phyloP scores from a whole-genome alignment of 2,888 invertebrate genomes.

The Pseudococcus viburni region DNA sequence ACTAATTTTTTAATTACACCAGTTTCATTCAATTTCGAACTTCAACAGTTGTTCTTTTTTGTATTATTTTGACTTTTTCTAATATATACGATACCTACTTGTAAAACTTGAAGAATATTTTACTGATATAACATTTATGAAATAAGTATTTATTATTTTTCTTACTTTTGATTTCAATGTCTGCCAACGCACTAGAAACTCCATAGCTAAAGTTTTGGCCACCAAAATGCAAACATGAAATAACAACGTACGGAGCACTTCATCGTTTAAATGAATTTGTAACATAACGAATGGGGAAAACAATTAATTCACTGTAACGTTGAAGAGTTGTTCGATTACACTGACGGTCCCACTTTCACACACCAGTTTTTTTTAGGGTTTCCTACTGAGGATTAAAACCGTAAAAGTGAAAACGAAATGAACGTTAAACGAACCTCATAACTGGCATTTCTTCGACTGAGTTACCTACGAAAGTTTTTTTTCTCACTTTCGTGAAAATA shows the following conservation, averaged over 20 bases:
- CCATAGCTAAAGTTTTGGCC: conserved; percentile 20
- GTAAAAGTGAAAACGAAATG: background rate
- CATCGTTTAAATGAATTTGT: background rate
- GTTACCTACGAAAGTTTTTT: background rate
- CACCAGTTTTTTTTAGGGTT: background rate
- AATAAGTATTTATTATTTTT: background rate
- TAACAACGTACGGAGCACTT: background rate
- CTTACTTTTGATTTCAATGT: conserved; percentile 16
- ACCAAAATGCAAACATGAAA: conserved; percentile 2
- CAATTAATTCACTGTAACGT: background rate
- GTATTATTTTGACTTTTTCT: no score
- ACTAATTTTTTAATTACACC: no score
- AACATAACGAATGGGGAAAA: background rate
- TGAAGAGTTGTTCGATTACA: background rate
- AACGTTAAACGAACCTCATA: background rate
- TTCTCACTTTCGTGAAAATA: no score
- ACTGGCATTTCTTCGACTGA: no score
- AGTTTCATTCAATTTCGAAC: no score
- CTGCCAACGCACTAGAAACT: background rate
- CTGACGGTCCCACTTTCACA: background rate
- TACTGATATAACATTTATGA: no score
- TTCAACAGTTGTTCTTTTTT: no score
- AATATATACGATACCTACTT: no score
- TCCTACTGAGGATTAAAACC: background rate
- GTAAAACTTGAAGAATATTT: no score